Evolutionary conservation across 1,140 invertebrate species (phyloP).

Genomic region (Drosophila bocqueti): DNA sequence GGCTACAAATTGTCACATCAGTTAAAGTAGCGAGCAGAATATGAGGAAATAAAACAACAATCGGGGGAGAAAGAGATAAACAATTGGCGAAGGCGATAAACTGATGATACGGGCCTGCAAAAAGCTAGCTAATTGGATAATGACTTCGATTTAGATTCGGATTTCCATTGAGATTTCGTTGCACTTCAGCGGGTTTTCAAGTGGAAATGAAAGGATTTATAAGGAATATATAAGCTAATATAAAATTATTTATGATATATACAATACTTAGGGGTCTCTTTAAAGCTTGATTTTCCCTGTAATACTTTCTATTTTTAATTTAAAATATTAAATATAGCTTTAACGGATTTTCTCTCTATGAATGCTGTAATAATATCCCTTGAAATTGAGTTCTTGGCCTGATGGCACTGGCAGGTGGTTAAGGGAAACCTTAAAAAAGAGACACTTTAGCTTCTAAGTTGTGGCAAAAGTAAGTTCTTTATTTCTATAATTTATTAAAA

Average conservation of each 20-base stretch:
- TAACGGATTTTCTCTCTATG: not conserved
- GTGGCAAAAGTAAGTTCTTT: not conserved
- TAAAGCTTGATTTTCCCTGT: not conserved
- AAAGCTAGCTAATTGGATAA: slow-evolving; percentile 40
- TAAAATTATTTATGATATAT: not conserved
- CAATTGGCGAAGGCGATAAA: slow-evolving; percentile 50
- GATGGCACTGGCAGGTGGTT: not conserved
- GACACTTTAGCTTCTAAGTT: not conserved
- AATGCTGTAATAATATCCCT: not conserved
- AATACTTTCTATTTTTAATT: not conserved
- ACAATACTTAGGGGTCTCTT: no score
- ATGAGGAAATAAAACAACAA: slow-evolving; percentile 8
- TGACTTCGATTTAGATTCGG: slow-evolving; percentile 12
- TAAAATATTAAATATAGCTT: not conserved
- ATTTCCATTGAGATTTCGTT: slow-evolving; percentile 6
- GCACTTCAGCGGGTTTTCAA: not conserved
- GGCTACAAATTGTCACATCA: slow-evolving; percentile 60
- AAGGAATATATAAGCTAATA: not conserved
- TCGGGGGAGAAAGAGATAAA: slow-evolving; percentile 6
- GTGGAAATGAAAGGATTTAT: not conserved
- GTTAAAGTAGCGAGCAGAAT: slow-evolving; percentile 11
- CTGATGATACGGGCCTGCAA: slow-evolving; percentile 34
- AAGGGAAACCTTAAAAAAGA: slow-evolving; percentile 5
- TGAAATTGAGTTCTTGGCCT: not conserved
- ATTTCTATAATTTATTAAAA: no score